These are phyloP conservation scores for Drosophila tanythrix DNA, from an alignment of 2,888 invertebrate species.

Conservation along the genomic window DNA sequence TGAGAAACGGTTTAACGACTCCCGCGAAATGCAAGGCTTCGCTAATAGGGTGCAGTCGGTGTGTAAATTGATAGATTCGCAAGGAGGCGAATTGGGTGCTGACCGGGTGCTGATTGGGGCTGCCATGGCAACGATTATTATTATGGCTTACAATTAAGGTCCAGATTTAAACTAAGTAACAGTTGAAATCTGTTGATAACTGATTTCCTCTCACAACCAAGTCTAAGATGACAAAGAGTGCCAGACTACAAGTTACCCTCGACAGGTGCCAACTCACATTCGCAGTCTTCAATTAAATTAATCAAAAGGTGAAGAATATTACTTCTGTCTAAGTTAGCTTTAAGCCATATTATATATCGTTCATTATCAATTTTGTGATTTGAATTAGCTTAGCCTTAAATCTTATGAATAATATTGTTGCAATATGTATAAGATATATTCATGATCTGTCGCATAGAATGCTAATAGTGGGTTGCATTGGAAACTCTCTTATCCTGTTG, in stretches of 20 bases:
- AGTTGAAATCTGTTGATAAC: conserved; percentile 9
- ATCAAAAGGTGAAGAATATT: neutral
- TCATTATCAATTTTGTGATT: neutral
- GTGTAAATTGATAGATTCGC: conserved; percentile 54
- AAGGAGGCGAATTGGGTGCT: neutral
- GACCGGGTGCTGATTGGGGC: neutral
- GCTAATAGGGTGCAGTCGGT: conserved; percentile 36
- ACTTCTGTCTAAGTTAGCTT: neutral
- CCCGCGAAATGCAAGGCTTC: neutral
- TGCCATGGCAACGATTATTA: conserved; percentile 39
- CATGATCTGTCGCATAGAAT: neutral
- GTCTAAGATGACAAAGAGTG: neutral
- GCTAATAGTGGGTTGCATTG: neutral
- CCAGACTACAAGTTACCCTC: neutral
- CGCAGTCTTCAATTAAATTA: neutral
- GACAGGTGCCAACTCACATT: neutral
- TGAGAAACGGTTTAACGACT: conserved; percentile 15
- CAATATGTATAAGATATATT: neutral
- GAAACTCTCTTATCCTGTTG: neutral
- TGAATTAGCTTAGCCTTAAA: neutral
- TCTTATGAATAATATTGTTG: neutral
- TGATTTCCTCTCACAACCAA: neutral
- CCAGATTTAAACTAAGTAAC: conserved; percentile 17
- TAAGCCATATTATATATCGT: neutral
- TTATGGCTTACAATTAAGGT: conserved; percentile 35